Evolutionary conservation across 1,140 invertebrate species (phyloP).

Genomic region (Pseudomyrmex gracilis): DNA sequence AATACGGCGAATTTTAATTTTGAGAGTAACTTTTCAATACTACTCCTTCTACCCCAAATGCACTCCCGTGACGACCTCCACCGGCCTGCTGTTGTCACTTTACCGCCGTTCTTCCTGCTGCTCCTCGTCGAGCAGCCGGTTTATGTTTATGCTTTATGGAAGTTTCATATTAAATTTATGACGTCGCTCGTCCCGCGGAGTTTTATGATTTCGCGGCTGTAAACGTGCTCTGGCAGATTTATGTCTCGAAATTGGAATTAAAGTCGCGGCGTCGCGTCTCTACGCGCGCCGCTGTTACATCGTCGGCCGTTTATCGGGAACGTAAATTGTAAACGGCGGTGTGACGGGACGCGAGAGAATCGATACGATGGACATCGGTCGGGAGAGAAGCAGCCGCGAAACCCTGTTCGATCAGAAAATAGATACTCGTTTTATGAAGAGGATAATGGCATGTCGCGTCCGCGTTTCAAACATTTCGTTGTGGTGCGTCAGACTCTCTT

Average conservation of each 20-base stretch:
- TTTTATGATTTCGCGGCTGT: constrained; percentile 79
- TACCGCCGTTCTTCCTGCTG: constrained; percentile 34
- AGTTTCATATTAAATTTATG: constrained; percentile 82
- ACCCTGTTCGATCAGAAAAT: constrained; percentile 47
- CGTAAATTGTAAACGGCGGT: constrained; percentile 44
- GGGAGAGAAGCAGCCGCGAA: not conserved
- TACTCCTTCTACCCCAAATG: not conserved
- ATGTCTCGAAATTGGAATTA: constrained; percentile 77
- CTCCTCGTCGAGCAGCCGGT: constrained; percentile 41
- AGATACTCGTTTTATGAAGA: constrained; percentile 19
- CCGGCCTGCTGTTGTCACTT: constrained; percentile 75
- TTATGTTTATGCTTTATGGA: constrained; percentile 79
- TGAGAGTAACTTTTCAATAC: constrained; percentile 70
- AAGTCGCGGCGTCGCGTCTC: constrained; percentile 67
- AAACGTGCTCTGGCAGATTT: constrained; percentile 75
- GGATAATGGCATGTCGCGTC: constrained; percentile 45
- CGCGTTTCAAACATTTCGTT: constrained; percentile 49
- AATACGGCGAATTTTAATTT: constrained; percentile 73
- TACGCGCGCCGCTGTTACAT: constrained; percentile 12
- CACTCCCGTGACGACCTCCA: constrained; percentile 12
- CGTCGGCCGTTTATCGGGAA: constrained; percentile 44
- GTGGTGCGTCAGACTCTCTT: not conserved
- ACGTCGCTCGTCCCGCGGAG: constrained; percentile 62
- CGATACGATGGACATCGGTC: constrained; percentile 16
- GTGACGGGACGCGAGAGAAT: not conserved